These are phyloP conservation scores for Psittacara wagleri DNA, from an alignment of 2,113 vertebrate species.

Conservation along the genomic window DNA sequence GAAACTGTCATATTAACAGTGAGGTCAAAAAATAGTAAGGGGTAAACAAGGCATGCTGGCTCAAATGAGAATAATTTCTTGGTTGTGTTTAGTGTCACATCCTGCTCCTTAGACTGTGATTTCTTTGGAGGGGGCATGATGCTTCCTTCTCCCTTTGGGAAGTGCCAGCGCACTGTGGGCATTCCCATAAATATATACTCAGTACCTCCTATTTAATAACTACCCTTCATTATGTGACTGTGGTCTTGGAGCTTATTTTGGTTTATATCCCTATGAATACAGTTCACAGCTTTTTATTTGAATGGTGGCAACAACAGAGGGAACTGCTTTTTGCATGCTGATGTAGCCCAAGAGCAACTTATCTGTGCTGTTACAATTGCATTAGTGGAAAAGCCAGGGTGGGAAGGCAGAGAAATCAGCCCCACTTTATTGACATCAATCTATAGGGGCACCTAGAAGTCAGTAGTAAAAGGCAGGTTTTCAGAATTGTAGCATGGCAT, in stretches of 20 bases:
- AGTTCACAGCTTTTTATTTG: neutral
- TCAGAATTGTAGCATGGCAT: neutral
- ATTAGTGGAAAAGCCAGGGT: neutral
- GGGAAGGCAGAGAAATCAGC: neutral
- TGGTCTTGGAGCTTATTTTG: neutral
- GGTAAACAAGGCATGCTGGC: constrained; percentile 42
- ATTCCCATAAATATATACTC: constrained; percentile 30
- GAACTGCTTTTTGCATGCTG: neutral
- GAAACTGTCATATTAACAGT: constrained; percentile 53
- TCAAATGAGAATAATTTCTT: neutral
- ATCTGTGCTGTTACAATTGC: neutral
- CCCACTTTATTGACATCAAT: neutral
- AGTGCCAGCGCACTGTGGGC: neutral
- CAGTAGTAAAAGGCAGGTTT: neutral
- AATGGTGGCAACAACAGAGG: neutral
- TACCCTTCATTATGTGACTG: neutral
- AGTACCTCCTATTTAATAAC: neutral
- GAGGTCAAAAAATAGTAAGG: constrained; percentile 53
- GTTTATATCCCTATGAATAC: neutral
- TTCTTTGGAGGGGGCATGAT: neutral
- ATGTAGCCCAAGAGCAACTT: neutral
- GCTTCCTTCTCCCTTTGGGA: neutral
- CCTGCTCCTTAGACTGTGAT: neutral
- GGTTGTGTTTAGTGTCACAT: neutral
- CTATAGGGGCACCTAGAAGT: neutral